Percentiles rank a stretch among this genome's conserved stretches.
phyloP scores from a whole-genome alignment of 2,797 vertebrate species.

The Anomalospiza imberbis region DNA sequence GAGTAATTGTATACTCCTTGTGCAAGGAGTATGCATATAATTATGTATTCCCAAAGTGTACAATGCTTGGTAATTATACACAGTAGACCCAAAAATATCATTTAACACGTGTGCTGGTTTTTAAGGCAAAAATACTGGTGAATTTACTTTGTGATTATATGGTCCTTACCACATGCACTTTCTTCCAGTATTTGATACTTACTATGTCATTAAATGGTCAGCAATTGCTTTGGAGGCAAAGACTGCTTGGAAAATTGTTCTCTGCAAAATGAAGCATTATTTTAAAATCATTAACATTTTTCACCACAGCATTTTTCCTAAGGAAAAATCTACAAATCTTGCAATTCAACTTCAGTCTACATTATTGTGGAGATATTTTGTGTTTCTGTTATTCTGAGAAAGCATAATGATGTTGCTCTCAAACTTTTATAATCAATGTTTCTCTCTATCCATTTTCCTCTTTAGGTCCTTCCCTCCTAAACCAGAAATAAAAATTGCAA shows the following conservation, averaged over 20 bases:
- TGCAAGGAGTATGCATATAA: constrained; percentile 42
- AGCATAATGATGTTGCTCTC: neutral
- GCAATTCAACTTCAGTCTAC: neutral
- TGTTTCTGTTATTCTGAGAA: constrained; percentile 39
- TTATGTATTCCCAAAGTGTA: constrained; percentile 61
- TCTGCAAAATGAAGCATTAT: constrained; percentile 55
- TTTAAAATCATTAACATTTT: constrained; percentile 66
- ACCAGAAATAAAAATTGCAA: constrained; percentile 30
- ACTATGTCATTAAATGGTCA: constrained; percentile 71
- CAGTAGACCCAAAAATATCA: constrained; percentile 71
- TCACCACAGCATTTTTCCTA: constrained; percentile 55
- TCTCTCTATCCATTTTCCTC: neutral
- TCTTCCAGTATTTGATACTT: constrained; percentile 69
- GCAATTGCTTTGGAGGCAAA: constrained; percentile 64
- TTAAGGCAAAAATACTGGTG: constrained; percentile 74
- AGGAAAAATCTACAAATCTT: constrained; percentile 21
- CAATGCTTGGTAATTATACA: constrained; percentile 64
- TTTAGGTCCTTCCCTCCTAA: neutral
- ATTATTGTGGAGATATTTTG: constrained; percentile 20
- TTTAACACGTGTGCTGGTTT: constrained; percentile 76
- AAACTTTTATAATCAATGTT: neutral
- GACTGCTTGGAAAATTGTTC: constrained; percentile 55
- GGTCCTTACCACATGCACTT: constrained; percentile 64
- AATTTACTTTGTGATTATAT: constrained; percentile 74
- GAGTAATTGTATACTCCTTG: constrained; percentile 65